Conservation (phyloP, 2,113 vertebrate genomes). For the Andinoacara biseriatus region DNA sequence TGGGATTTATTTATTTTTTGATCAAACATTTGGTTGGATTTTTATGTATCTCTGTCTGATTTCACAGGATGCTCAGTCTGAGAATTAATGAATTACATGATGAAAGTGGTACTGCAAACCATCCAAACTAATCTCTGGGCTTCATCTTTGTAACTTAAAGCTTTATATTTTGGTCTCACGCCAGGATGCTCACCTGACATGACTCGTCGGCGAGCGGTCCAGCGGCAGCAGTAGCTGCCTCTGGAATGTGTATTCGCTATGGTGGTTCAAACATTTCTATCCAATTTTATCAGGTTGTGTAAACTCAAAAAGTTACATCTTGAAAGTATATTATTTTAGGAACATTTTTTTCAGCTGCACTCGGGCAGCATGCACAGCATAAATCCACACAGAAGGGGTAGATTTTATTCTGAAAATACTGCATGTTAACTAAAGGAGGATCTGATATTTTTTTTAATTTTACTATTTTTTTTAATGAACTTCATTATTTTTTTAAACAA, state of each 20-base stretch:
- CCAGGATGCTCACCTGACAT: slow-evolving; percentile 68
- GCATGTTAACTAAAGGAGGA: not conserved
- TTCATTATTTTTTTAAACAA: not conserved
- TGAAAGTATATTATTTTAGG: not conserved
- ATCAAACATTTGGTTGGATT: not conserved
- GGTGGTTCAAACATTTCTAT: slow-evolving; percentile 37
- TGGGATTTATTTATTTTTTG: not conserved
- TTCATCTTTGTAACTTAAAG: slow-evolving; percentile 39
- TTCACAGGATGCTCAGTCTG: not conserved
- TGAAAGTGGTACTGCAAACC: not conserved
- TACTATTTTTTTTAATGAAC: not conserved
- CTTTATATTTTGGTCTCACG: slow-evolving; percentile 53
- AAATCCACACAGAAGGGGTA: not conserved
- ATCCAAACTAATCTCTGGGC: not conserved
- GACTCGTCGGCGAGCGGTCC: slow-evolving; percentile 51
- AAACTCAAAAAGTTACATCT: slow-evolving; percentile 1
- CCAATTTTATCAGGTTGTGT: slow-evolving; percentile 37
- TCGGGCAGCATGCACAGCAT: not conserved
- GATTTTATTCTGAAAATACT: not conserved
- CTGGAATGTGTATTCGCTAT: slow-evolving; percentile 61
- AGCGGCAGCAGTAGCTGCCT: slow-evolving; percentile 34
- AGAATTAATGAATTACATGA: slow-evolving; percentile 2
- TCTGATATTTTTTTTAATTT: not conserved
- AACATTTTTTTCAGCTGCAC: accelerated
- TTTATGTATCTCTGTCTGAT: not conserved